Percentiles rank a stretch among this genome's conserved stretches.
These are phyloP conservation scores for Rhea americana DNA, from an alignment of 2,113 vertebrate genomes.

Conservation along the genomic window DNA sequence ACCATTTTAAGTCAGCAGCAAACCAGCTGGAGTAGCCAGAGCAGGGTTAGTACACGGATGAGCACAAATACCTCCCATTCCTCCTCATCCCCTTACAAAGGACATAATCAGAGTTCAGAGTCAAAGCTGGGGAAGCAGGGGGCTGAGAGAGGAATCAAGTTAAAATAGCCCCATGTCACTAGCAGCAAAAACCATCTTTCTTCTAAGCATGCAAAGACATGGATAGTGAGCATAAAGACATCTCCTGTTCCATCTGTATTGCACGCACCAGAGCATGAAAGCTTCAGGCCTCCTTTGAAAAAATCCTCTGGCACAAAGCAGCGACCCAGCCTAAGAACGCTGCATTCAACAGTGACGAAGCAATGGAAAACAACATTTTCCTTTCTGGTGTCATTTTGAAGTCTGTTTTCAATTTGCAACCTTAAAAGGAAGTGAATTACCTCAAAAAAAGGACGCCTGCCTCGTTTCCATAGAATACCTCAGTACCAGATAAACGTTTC, in stretches of 20 bases:
- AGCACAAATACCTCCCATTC: background rate
- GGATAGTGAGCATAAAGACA: background rate
- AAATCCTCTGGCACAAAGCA: background rate
- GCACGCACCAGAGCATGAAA: background rate
- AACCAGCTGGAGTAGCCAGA: no score
- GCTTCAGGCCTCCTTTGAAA: background rate
- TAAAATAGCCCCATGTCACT: background rate
- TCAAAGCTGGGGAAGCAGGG: background rate
- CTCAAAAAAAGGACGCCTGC: background rate
- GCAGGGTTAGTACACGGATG: background rate
- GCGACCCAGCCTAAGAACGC: background rate
- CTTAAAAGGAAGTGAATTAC: constrained; percentile 26
- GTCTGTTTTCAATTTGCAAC: background rate
- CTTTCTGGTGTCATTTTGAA: constrained; percentile 34
- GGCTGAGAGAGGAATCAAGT: background rate
- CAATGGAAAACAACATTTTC: constrained; percentile 3
- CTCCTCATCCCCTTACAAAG: fast-evolving
- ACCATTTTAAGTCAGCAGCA: no score
- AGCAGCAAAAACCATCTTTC: background rate
- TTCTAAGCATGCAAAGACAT: background rate
- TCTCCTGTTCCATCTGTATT: background rate
- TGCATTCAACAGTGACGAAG: background rate
- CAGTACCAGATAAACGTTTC: background rate
- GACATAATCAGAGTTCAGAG: background rate
- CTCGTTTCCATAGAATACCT: background rate